These are phyloP conservation scores for Sebastes miniatus DNA, from an alignment of 2,797 vertebrate genomes.

Conservation along the genomic window DNA sequence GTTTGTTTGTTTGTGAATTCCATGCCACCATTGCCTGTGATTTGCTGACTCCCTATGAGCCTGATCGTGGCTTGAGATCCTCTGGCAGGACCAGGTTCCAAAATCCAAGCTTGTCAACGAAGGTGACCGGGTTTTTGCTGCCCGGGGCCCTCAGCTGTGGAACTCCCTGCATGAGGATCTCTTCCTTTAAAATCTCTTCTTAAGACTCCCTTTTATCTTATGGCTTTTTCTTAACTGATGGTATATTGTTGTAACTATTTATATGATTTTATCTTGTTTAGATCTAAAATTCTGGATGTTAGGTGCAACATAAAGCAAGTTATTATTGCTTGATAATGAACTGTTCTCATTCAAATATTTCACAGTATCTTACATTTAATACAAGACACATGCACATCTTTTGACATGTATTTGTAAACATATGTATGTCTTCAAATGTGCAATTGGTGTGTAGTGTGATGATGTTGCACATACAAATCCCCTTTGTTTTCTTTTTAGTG, in stretches of 20 bases:
- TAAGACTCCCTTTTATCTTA: not conserved
- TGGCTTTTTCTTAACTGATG: too few relatives aligned
- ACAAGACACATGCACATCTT: not conserved
- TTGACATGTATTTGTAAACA: not conserved
- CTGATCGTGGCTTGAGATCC: not conserved
- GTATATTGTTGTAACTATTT: too few relatives aligned
- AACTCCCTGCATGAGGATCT: not conserved
- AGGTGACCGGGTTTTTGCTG: not conserved
- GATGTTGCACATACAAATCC: not conserved
- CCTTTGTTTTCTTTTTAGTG: not conserved
- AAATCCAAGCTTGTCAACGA: not conserved
- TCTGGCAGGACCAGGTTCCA: not conserved
- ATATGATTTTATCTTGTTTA: not conserved
- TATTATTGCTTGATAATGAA: not conserved
- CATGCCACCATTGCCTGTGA: not conserved
- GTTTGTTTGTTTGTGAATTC: not conserved
- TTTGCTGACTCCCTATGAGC: not conserved
- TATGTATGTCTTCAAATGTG: not conserved
- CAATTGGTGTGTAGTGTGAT: not conserved
- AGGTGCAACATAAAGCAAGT: not conserved
- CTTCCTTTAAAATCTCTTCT: not conserved
- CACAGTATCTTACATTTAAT: not conserved
- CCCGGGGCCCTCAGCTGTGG: not conserved
- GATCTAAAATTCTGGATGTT: not conserved
- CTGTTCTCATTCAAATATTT: not conserved